Percentiles rank a stretch among this genome's conserved stretches.
Conservation (phyloP, 2,888 invertebrate genomes). For the Drosophila mulleri region DNA sequence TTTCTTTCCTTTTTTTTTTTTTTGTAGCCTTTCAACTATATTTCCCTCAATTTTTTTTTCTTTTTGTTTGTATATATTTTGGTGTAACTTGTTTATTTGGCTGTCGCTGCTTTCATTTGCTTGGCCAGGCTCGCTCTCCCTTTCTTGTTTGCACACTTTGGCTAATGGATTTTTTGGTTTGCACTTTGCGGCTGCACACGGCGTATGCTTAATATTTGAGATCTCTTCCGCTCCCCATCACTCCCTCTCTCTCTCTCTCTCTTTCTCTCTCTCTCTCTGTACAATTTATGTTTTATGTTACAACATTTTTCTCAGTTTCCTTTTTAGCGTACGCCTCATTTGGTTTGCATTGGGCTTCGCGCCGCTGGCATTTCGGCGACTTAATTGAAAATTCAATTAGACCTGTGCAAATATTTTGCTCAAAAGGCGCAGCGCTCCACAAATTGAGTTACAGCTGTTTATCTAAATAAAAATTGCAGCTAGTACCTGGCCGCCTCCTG, state of each 20-base stretch:
- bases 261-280: neutral
- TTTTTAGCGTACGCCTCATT: constrained; percentile 53
- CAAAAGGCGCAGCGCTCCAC: constrained; percentile 39
- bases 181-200: constrained; percentile 63
- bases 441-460: constrained; percentile 77
- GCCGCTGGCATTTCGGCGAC: constrained; percentile 59
- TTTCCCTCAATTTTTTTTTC: neutral
- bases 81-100: constrained; percentile 72
- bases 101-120: constrained; percentile 74
- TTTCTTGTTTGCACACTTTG: constrained; percentile 74
- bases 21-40: neutral
- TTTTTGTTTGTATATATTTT: constrained; percentile 10
- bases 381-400: constrained; percentile 81
- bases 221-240: neutral
- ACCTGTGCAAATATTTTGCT: constrained; percentile 78
- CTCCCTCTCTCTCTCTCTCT: neutral
- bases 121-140: constrained; percentile 45
- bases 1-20: neutral
- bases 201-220: constrained; percentile 76
- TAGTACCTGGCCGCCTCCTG: neutral
- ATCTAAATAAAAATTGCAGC: constrained; percentile 73
- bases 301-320: neutral
- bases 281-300: constrained; percentile 58
- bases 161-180: constrained; percentile 74
- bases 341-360: constrained; percentile 50